phyloP scores from a whole-genome alignment of 2,113 vertebrate genomes.

The Cathartes aura region DNA sequence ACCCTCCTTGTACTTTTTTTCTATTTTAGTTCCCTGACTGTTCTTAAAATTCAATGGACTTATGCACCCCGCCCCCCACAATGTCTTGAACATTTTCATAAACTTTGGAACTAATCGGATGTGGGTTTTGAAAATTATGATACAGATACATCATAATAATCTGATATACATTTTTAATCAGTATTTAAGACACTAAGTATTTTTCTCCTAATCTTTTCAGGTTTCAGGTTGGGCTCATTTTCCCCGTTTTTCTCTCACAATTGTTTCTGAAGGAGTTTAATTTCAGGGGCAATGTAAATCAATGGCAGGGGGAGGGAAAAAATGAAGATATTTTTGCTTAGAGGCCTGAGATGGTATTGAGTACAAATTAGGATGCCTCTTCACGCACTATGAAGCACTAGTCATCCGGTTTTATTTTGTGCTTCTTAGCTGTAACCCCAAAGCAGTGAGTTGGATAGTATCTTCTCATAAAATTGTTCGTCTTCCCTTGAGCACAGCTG shows the following conservation, averaged over 20 bases:
- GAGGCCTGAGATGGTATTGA: not conserved
- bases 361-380: not conserved
- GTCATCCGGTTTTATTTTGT: not conserved
- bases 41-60: not conserved
- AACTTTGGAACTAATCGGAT: not conserved
- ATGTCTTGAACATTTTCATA: accelerated
- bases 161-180: not conserved
- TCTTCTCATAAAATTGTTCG: not conserved
- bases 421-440: not conserved
- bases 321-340: not conserved
- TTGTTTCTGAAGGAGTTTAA: not conserved
- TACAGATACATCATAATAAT: not conserved
- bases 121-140: not conserved
- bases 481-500: not conserved
- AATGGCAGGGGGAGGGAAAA: not conserved
- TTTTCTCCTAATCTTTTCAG: not conserved
- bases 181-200: not conserved
- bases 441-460: not conserved
- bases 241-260: not conserved
- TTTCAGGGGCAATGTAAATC: not conserved
- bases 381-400: not conserved
- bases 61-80: not conserved
- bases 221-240: not conserved
- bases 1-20: not conserved
- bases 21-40: not conserved